Evolutionary conservation across 2,797 vertebrate species (phyloP).

Genomic region (Mormyrops attenuatus): DNA sequence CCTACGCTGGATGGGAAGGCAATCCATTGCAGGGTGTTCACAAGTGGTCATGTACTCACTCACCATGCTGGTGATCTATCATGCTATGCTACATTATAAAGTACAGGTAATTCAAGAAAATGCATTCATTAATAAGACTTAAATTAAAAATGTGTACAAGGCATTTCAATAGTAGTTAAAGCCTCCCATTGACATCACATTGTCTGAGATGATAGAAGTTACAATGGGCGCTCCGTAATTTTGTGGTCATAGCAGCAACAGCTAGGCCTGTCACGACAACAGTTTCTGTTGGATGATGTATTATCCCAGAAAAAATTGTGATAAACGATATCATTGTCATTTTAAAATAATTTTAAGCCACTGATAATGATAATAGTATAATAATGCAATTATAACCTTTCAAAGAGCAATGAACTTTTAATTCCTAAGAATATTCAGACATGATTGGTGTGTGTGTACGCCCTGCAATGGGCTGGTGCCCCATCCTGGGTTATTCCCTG

Average conservation of each 20-base stretch:
- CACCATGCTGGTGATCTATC: background rate
- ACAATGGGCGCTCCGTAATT: background rate
- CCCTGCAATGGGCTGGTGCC: background rate
- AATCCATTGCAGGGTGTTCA: background rate
- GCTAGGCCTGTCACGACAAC: background rate
- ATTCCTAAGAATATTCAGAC: background rate
- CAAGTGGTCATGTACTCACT: background rate
- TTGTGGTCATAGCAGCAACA: background rate
- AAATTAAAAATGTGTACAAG: background rate
- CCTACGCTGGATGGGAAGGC: background rate
- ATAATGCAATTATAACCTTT: background rate
- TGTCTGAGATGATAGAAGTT: background rate
- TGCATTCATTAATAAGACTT: background rate
- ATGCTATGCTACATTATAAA: background rate
- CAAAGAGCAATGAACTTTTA: background rate
- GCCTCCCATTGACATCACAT: background rate
- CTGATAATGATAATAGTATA: background rate
- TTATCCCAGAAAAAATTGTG: background rate
- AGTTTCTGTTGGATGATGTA: background rate
- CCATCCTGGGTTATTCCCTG: background rate
- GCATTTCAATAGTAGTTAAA: background rate
- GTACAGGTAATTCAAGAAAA: background rate
- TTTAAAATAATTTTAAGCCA: background rate
- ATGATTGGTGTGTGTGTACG: background rate
- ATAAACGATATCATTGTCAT: background rate